Evolutionary conservation across 2,888 invertebrate genomes (phyloP).

Genomic region (Achlya flavicornis): DNA sequence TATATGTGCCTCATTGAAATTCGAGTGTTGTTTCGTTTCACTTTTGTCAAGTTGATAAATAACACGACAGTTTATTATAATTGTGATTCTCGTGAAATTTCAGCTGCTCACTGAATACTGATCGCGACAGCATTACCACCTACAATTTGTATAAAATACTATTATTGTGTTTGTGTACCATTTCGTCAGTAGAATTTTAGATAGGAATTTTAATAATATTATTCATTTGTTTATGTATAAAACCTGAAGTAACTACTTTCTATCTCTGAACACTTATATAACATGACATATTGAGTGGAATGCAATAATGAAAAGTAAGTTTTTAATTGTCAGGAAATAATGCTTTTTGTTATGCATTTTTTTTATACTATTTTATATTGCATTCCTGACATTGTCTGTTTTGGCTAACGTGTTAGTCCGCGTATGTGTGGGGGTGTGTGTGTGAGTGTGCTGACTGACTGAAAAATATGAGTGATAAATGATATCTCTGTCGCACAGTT

Average conservation of each 20-base stretch:
- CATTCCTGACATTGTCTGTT: not conserved
- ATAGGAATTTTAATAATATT: too few relatives aligned
- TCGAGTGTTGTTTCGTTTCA: slow-evolving; percentile 6
- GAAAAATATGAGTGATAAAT: not conserved
- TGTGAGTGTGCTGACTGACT: not conserved
- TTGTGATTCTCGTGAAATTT: not conserved
- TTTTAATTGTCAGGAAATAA: too few relatives aligned
- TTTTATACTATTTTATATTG: too few relatives aligned
- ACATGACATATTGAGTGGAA: too few relatives aligned
- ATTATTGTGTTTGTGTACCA: not conserved
- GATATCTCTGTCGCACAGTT: too few relatives aligned
- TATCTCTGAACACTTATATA: not conserved
- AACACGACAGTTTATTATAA: slow-evolving; percentile 1
- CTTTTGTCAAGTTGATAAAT: slow-evolving; percentile 4
- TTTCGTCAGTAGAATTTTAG: not conserved
- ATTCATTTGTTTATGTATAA: not conserved
- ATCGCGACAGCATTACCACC: not conserved
- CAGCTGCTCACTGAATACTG: not conserved
- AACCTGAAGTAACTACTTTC: not conserved
- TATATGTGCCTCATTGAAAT: not conserved
- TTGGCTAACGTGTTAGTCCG: not conserved
- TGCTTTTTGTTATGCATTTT: too few relatives aligned
- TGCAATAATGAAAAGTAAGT: too few relatives aligned
- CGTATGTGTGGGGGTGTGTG: not conserved
- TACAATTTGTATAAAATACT: not conserved